Base-by-base conservation (phyloP, 2,797 vertebrate genomes). In the Sciurus carolinensis region DNA sequence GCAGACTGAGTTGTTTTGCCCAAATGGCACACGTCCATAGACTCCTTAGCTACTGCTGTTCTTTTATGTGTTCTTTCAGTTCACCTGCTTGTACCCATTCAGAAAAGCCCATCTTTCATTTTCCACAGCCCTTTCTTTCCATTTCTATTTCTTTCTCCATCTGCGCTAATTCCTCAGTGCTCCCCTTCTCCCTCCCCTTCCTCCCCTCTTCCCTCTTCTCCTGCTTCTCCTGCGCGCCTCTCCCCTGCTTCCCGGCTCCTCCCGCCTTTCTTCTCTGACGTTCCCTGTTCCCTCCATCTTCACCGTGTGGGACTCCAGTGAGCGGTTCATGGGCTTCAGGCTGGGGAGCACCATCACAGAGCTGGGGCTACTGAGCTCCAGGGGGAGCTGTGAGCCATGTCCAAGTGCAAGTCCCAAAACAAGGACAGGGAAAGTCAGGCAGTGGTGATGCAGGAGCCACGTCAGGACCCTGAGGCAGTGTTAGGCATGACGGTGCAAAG, bases 301-400 rank as follows among this genome's bases (percentile, higher is more conserved):
- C 54, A 30, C 22, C 44, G 1, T 54, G 11, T 11, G 20, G n/a
- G 9, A 26, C 12, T 44, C 10, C 22, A 30, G 13, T 12, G 24
- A 1, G 0, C 8, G 72, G 10, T 50, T 3, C 5, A 5, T 44
- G 30, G 39, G 14, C 5, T 13, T 13, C 6, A 64, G 44, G 13
- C 47, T 1, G 50, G 42, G 26, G 11, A 33, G 17, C 66, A 22
- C 0, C 13, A 1, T 33, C 33, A 11, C 7, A 18, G 42, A 75
- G 44, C 2, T 10, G 4, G 22, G 20, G 5, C 0, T 14, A 1
- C n/a, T 83, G 20, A 22, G 39, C 33, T 77, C 54, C 5, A 33
- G 28, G n/a, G 50, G 71, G 18, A 71, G 13, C 47, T 44, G 28
- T 52, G 47, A 69, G 24, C 30, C 62, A 47, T 0, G 0, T n/a